Base-by-base conservation (phyloP, 2,888 invertebrate species). In the Amiota mariae region DNA sequence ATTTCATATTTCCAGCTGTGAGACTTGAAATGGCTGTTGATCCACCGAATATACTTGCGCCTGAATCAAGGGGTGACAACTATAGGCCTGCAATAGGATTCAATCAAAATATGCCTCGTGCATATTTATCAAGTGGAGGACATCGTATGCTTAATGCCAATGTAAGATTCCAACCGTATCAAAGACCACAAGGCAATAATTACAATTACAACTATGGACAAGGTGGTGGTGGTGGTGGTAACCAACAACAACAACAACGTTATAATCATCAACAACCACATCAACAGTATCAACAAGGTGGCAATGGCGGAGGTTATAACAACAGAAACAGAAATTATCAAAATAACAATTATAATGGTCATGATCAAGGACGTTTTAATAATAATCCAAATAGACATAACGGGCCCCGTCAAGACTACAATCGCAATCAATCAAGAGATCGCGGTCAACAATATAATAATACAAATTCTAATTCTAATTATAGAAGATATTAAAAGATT, bases 1-100 rank as follows among this genome's bases (percentile, higher is more conserved):
- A 93, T 82, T 95, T 93, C 89, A 91, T 96, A 59, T 98, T 96
- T 90, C 94, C 94, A n/a, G 94, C 98, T 57, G 91, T 91, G 20
- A 91, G 93, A 72, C 91, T 95, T 51, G 90, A 92, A 74, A 93
- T 93, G 2, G 95, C 93, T 18, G 91, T 92, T 73, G 93, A 95
- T 80, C 96, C 98, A 1, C 92, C 93, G 0, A 90, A 92, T 77
- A 94, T 96, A 10, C 91, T 98, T 72, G 96, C 96, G 87, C 95
- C 97, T 0, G 94, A 93, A 54, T 92, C 95, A n/a, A 91, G 92
- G 84, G 92, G 93, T 79, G 92, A 92, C 13, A 36, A 24, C 36
- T 10, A 47, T 73, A 75, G 76, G 73, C 76, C 70, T 75, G 64
- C 79, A 81, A 57, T 59, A 93, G 92, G 92, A 2, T 95, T 96